phyloP scores from a whole-genome alignment of 2,888 invertebrate genomes.

The Plebejus melissa region DNA sequence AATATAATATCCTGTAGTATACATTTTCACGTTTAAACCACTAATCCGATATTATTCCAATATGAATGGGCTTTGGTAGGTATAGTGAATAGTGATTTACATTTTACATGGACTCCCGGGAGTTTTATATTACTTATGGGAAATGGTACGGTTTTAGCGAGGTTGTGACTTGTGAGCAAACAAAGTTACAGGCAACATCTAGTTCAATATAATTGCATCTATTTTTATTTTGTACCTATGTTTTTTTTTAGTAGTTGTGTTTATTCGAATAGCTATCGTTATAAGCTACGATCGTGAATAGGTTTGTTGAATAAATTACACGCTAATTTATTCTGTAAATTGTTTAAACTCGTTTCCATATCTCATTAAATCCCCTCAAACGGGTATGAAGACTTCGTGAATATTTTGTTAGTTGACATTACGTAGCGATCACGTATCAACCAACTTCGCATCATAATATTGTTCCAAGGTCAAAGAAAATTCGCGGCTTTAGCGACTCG shows the following conservation, averaged over 20 bases:
- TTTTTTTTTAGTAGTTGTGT: background rate
- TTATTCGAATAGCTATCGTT: background rate
- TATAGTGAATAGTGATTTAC: too few species aligned
- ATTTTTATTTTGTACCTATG: background rate
- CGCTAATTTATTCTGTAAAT: conserved; percentile 10
- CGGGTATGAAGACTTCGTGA: background rate
- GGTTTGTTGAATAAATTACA: conserved; percentile 7
- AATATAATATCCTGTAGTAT: too few species aligned
- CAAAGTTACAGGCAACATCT: too few species aligned
- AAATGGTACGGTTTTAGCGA: too few species aligned
- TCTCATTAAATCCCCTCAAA: conserved; percentile 4
- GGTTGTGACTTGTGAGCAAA: too few species aligned
- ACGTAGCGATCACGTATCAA: background rate
- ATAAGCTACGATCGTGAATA: background rate
- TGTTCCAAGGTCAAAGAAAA: conserved; percentile 1
- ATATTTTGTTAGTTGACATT: conserved; percentile 4
- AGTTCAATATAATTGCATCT: background rate
- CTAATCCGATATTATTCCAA: too few species aligned
- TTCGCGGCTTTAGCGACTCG: background rate
- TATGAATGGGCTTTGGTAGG: too few species aligned
- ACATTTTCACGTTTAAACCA: too few species aligned
- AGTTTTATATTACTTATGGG: too few species aligned
- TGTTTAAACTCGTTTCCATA: conserved; percentile 4
- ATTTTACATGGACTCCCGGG: too few species aligned
- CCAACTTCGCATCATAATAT: conserved; percentile 4